Evolutionary conservation across 2,888 invertebrate species (phyloP).

Genomic region (Oligia strigilis): DNA sequence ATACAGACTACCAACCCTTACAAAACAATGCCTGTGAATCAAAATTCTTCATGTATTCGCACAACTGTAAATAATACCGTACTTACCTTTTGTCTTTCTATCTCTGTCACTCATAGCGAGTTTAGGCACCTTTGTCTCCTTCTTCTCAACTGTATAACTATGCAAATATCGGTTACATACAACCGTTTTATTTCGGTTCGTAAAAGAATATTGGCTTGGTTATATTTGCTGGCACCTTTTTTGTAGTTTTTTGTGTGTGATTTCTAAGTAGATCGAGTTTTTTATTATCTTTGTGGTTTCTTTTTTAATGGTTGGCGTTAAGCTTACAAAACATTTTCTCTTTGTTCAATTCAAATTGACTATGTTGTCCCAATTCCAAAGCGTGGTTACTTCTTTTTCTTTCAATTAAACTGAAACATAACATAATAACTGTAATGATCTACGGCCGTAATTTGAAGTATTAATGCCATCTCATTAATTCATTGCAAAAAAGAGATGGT

Average conservation of each 20-base stretch:
- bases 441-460: no score
- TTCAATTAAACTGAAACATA: background rate
- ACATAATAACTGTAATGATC: background rate
- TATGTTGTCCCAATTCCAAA: background rate
- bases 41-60: background rate
- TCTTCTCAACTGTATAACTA: background rate
- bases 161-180: constrained; percentile 57
- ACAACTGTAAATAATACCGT: background rate
- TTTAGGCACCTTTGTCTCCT: constrained; percentile 3
- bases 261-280: background rate
- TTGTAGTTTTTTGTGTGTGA: background rate
- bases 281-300: background rate
- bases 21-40: background rate
- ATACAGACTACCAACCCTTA: no score
- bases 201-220: constrained; percentile 64
- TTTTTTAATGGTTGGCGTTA: background rate
- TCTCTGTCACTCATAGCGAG: background rate
- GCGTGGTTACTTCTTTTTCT: background rate
- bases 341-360: background rate
- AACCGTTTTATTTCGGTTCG: constrained; percentile 69
- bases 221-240: constrained; percentile 17
- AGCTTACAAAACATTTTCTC: background rate
- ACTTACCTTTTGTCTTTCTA: background rate
- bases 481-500: no score
- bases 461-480: no score